A percentile compares a stretch with the other conserved stretches of the same genome.
Evolutionary conservation across 2,113 vertebrate genomes (phyloP).

Genomic region (Triplophysa siluroides): DNA sequence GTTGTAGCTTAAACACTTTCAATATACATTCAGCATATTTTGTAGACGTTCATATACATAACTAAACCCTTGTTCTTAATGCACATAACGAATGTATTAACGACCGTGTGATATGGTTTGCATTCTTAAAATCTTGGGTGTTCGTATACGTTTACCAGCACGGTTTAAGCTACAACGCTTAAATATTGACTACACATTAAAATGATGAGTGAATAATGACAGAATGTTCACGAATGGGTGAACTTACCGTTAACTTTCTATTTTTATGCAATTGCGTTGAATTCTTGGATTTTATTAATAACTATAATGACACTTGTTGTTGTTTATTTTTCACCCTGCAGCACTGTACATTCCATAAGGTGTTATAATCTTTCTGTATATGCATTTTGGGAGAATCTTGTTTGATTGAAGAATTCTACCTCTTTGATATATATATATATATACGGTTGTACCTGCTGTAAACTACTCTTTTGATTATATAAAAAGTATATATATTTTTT

Average conservation of each 20-base stretch:
- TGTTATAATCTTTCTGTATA: conserved; percentile 48
- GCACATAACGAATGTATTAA: conserved; percentile 19
- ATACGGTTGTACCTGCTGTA: conserved; percentile 47
- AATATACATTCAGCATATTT: not conserved
- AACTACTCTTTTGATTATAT: conserved; percentile 46
- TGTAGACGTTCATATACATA: not conserved
- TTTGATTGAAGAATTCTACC: conserved; percentile 60
- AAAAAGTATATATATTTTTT: conserved; percentile 51
- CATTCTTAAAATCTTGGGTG: not conserved
- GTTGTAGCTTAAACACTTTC: not conserved
- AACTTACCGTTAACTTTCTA: not conserved
- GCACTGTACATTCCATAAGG: conserved; percentile 62
- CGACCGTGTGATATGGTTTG: not conserved
- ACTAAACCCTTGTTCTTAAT: not conserved
- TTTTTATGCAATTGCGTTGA: not conserved
- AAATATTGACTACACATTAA: not conserved
- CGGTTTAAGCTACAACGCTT: not conserved
- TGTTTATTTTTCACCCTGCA: conserved; percentile 28
- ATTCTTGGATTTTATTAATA: conserved; percentile 4
- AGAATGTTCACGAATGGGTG: not conserved
- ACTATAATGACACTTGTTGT: not conserved
- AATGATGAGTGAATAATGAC: not conserved
- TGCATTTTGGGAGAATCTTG: conserved; percentile 48
- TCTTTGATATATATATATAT: conserved; percentile 51
- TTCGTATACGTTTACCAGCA: not conserved